Conservation (phyloP, 2,797 vertebrate species). For the Notoglanidium macrostoma region DNA sequence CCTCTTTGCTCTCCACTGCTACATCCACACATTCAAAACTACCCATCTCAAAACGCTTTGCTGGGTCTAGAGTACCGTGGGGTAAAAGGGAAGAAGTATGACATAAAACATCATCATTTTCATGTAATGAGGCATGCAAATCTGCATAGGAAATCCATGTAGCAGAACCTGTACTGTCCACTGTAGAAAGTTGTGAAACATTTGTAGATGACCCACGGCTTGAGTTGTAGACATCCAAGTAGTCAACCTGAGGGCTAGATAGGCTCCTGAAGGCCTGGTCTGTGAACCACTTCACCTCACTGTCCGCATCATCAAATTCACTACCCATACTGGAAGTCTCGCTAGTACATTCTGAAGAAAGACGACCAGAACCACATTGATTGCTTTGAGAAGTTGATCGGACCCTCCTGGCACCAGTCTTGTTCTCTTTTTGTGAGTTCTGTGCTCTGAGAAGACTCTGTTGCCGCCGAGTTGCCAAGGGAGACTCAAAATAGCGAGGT, state of each 20-base stretch:
- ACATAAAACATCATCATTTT: slow-evolving; percentile 67
- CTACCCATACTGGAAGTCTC: slow-evolving; percentile 80
- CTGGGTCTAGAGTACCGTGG: slow-evolving; percentile 66
- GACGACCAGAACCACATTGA: slow-evolving; percentile 60
- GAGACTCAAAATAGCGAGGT: slow-evolving; percentile 74
- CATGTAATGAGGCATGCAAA: slow-evolving; percentile 69
- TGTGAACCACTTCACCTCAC: slow-evolving; percentile 84
- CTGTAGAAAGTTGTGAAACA: slow-evolving; percentile 80
- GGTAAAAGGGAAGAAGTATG: slow-evolving; percentile 61
- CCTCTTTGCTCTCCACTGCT: slow-evolving; percentile 80
- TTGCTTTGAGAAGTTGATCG: slow-evolving; percentile 66
- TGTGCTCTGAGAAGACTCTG: slow-evolving; percentile 67
- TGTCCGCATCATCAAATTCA: slow-evolving; percentile 83
- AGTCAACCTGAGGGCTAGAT: slow-evolving; percentile 76
- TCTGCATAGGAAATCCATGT: slow-evolving; percentile 77
- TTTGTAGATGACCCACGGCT: slow-evolving; percentile 77
- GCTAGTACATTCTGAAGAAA: slow-evolving; percentile 63
- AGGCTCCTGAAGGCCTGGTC: slow-evolving; percentile 79
- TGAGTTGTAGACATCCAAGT: slow-evolving; percentile 87
- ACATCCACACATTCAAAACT: slow-evolving; percentile 89
- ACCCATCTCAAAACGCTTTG: slow-evolving; percentile 73
- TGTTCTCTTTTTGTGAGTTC: slow-evolving; percentile 70
- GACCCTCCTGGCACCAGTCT: slow-evolving; percentile 66
- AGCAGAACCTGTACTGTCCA: slow-evolving; percentile 77
- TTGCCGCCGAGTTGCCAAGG: slow-evolving; percentile 73